phyloP scores from a whole-genome alignment of 2,797 vertebrate species.

The Tragelaphus eurycerus region DNA sequence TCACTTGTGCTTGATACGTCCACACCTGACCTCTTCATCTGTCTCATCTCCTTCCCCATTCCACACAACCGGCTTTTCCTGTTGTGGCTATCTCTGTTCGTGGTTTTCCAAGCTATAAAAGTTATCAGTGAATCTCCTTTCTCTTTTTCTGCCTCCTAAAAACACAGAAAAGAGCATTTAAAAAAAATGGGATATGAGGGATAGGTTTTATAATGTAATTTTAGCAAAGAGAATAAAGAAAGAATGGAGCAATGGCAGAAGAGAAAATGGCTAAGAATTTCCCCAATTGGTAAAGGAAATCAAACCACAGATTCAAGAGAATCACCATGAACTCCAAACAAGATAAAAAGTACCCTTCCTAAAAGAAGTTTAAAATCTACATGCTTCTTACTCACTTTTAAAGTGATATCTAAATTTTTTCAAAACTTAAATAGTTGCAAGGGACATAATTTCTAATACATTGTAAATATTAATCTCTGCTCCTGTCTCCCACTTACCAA shows the following conservation, averaged over 20 bases:
- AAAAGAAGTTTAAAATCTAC: not conserved
- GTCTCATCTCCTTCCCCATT: not conserved
- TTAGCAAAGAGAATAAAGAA: not conserved
- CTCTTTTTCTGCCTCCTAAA: not conserved
- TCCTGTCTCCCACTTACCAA: not conserved
- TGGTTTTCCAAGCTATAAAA: not conserved
- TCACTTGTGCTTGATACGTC: not conserved
- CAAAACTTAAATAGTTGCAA: not conserved
- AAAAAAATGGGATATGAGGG: not conserved
- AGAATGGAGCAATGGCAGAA: not conserved
- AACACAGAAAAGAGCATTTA: not conserved
- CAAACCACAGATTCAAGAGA: not conserved
- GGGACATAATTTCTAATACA: not conserved
- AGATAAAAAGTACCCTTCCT: not conserved
- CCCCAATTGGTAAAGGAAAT: not conserved
- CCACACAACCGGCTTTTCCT: not conserved
- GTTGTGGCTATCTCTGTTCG: not conserved
- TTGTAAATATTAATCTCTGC: not conserved
- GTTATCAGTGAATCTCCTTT: not conserved
- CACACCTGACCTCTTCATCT: not conserved
- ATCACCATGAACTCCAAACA: not conserved
- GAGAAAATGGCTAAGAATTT: not conserved
- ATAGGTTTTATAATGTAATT: not conserved
- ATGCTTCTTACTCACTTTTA: not conserved
- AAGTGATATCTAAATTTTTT: constrained; percentile 4